Evolutionary conservation across 2,888 invertebrate genomes (phyloP).

Genomic region (Oegoconia quadripuncta): DNA sequence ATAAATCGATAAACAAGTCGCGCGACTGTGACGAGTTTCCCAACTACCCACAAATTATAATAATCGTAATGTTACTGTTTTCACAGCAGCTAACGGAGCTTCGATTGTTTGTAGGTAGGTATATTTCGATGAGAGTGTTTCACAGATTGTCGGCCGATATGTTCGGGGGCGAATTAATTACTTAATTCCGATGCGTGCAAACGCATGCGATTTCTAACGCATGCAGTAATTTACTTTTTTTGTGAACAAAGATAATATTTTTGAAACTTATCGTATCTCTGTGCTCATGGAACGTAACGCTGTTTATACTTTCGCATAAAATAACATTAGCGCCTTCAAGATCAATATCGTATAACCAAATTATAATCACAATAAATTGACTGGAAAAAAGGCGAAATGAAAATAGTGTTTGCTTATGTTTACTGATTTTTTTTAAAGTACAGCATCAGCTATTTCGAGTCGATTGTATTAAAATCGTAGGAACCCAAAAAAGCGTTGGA

Average conservation of each 20-base stretch:
- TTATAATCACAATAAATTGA: slow-evolving; percentile 1
- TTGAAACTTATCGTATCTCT: slow-evolving; percentile 60
- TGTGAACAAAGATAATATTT: slow-evolving; percentile 59
- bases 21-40: slow-evolving; percentile 64
- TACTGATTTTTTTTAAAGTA: too few species aligned
- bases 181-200: slow-evolving; percentile 74
- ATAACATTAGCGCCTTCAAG: slow-evolving; percentile 31
- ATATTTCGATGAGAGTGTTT: slow-evolving; percentile 33
- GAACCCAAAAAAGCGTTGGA: too few species aligned
- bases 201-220: slow-evolving; percentile 69
- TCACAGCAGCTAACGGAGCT: slow-evolving; percentile 44
- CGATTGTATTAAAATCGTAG: too few species aligned
- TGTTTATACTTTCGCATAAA: slow-evolving; percentile 55
- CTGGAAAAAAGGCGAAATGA: too few species aligned
- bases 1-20: slow-evolving; percentile 72
- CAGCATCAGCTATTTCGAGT: too few species aligned
- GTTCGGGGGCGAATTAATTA: slow-evolving; percentile 63
- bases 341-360: slow-evolving; percentile 4
- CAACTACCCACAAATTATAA: slow-evolving; percentile 60
- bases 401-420: too few species aligned
- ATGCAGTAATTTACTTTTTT: slow-evolving; percentile 64
- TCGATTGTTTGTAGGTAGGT: slow-evolving; percentile 42
- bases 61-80: slow-evolving; percentile 58
- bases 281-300: slow-evolving; percentile 64
- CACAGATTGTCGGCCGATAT: slow-evolving; percentile 67